These are phyloP conservation scores for Prosopocoilus inquinatus DNA, from an alignment of 2,888 invertebrate species.

Conservation along the genomic window DNA sequence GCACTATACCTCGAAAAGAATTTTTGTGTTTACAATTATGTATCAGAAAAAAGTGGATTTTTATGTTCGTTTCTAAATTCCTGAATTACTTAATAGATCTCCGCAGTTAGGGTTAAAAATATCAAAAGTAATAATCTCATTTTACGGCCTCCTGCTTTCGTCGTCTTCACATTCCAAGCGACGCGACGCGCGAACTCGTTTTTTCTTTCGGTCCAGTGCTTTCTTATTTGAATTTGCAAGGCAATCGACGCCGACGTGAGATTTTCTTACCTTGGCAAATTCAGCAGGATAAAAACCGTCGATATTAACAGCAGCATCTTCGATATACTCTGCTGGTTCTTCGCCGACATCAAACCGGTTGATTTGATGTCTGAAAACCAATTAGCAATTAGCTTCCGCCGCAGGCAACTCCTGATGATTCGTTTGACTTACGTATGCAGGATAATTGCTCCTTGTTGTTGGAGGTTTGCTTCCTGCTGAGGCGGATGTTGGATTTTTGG, in stretches of 20 bases:
- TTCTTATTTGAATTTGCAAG: too few species aligned
- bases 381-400: not conserved
- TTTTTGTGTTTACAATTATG: too few species aligned
- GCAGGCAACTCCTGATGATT: not conserved
- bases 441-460: slow-evolving; percentile 36
- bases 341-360: slow-evolving; percentile 36
- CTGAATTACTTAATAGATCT: too few species aligned
- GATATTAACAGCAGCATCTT: slow-evolving; percentile 66
- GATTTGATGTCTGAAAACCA: slow-evolving; percentile 50
- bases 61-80: too few species aligned
- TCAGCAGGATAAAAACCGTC: slow-evolving; percentile 63
- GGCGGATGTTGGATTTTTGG: slow-evolving; percentile 34
- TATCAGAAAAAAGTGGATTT: too few species aligned
- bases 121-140: not conserved
- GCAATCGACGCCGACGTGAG: too few species aligned
- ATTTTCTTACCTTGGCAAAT: slow-evolving; percentile 58
- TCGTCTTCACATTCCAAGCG: too few species aligned
- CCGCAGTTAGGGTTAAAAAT: not conserved
- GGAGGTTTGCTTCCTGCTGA: slow-evolving; percentile 34
- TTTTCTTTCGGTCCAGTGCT: too few species aligned
- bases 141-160: too few species aligned
- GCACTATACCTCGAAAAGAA: too few species aligned
- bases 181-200: too few species aligned
- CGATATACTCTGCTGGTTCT: slow-evolving; percentile 60
- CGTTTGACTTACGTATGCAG: slow-evolving; percentile 36